These are phyloP conservation scores for Parnassius orleans DNA, from an alignment of 2,888 invertebrate genomes.

Conservation along the genomic window DNA sequence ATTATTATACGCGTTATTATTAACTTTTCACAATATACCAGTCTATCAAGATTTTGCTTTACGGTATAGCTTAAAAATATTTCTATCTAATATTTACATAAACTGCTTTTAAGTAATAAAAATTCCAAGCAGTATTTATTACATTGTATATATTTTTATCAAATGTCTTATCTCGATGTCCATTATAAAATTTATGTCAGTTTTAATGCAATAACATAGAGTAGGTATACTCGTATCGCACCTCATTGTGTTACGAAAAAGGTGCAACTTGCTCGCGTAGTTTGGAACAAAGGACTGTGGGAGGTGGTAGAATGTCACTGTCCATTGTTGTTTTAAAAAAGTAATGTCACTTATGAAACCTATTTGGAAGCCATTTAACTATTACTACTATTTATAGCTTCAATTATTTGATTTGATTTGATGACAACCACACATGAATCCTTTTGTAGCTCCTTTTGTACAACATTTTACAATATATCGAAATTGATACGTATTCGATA, in stretches of 20 bases:
- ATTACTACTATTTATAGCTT: too few relatives aligned
- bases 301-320: slow-evolving; percentile 14
- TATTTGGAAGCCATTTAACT: neutral
- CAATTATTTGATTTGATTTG: too few relatives aligned
- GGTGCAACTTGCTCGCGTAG: slow-evolving; percentile 6
- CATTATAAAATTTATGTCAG: slow-evolving; percentile 19
- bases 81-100: neutral
- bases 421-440: too few relatives aligned
- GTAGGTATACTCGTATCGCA: neutral
- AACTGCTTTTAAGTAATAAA: neutral
- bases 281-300: slow-evolving; percentile 17
- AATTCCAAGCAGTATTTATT: slow-evolving; percentile 6
- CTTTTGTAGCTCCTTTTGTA: too few relatives aligned
- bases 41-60: neutral
- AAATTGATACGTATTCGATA: too few relatives aligned
- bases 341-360: neutral
- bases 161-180: slow-evolving; percentile 1
- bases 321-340: slow-evolving; percentile 10
- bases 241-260: slow-evolving; percentile 20
- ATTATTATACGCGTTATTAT: too few relatives aligned
- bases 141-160: slow-evolving; percentile 5
- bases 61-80: neutral
- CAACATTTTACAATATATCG: too few relatives aligned
- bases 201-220: slow-evolving; percentile 11
- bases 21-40: too few relatives aligned